These are phyloP conservation scores for Adrianichthys oophorus DNA, from an alignment of 2,797 vertebrate species.

Conservation along the genomic window DNA sequence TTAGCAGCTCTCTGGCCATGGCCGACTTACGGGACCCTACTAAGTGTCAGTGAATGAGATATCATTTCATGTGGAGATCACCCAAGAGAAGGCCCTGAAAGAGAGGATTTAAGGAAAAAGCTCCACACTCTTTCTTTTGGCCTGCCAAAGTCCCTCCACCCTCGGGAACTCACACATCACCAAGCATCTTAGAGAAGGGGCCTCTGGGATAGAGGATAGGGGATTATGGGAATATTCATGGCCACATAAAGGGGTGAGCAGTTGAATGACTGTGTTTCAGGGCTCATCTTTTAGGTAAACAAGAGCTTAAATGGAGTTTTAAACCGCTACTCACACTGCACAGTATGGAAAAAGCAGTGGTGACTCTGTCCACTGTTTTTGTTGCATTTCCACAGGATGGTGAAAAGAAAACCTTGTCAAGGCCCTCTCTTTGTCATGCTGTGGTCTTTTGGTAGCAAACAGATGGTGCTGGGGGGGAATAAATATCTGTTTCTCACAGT, in stretches of 20 bases:
- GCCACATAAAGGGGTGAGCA: slow-evolving; percentile 85
- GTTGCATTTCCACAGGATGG: slow-evolving; percentile 58
- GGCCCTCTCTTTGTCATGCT: slow-evolving; percentile 60
- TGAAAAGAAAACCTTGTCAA: slow-evolving; percentile 71
- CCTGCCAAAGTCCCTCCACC: slow-evolving; percentile 75
- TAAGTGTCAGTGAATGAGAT: slow-evolving; percentile 82
- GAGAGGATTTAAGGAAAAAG: slow-evolving; percentile 72
- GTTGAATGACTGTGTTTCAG: slow-evolving; percentile 88
- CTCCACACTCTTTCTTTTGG: slow-evolving; percentile 68
- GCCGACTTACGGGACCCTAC: slow-evolving; percentile 76
- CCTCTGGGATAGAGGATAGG: slow-evolving; percentile 83
- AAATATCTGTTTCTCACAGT: slow-evolving; percentile 74
- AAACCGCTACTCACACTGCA: slow-evolving; percentile 66
- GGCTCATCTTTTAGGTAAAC: slow-evolving; percentile 97
- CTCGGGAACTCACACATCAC: slow-evolving; percentile 52
- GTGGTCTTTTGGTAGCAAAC: slow-evolving; percentile 71
- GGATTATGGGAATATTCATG: slow-evolving; percentile 99
- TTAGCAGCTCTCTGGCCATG: slow-evolving; percentile 69
- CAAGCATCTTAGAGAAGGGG: slow-evolving; percentile 71
- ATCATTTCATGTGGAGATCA: slow-evolving; percentile 91
- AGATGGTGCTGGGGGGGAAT: slow-evolving; percentile 72
- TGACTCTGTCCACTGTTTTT: slow-evolving; percentile 63
- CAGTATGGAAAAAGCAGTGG: slow-evolving; percentile 56
- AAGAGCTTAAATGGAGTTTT: slow-evolving; percentile 83
- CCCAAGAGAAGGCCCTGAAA: slow-evolving; percentile 81